Evolutionary conservation across 23 tunicate genomes (phyloP).

Genomic region (Trididemnum clinides): DNA sequence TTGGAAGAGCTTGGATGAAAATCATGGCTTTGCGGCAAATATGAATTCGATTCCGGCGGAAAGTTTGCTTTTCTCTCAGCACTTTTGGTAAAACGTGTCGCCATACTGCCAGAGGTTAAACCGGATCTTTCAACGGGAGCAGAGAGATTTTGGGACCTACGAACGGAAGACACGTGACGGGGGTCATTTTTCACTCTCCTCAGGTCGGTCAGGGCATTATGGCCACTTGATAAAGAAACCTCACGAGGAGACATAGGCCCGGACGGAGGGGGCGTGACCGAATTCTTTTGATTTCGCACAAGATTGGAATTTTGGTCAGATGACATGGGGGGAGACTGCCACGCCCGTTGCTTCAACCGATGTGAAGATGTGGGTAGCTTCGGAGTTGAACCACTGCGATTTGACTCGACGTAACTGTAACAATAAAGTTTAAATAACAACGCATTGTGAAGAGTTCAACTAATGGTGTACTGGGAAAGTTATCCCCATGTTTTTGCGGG

Average conservation of each 20-base stretch:
- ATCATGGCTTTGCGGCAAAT: conserved; percentile 6
- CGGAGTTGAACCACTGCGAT: background rate
- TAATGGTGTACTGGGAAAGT: too few species aligned
- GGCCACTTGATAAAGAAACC: conserved; percentile 37
- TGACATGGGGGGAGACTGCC: conserved; percentile 46
- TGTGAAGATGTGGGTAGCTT: background rate
- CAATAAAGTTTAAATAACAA: too few species aligned
- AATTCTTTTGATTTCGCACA: background rate
- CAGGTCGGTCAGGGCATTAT: conserved; percentile 58
- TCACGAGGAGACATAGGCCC: conserved; percentile 74
- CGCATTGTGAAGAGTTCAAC: too few species aligned
- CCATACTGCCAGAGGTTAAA: background rate
- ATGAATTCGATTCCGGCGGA: conserved; percentile 30
- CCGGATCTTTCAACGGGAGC: background rate
- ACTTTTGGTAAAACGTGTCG: conserved; percentile 17
- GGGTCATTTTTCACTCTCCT: conserved; percentile 7
- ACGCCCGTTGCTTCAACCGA: background rate
- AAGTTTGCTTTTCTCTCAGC: background rate
- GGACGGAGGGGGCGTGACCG: conserved; percentile 43
- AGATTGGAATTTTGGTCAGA: background rate
- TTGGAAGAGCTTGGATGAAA: background rate
- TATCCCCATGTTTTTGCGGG: too few species aligned
- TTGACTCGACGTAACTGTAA: background rate
- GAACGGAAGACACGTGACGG: background rate
- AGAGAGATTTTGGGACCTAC: background rate